These are phyloP conservation scores for Rhinopomastus cyanomelas DNA, from an alignment of 2,113 vertebrate species.

Conservation along the genomic window DNA sequence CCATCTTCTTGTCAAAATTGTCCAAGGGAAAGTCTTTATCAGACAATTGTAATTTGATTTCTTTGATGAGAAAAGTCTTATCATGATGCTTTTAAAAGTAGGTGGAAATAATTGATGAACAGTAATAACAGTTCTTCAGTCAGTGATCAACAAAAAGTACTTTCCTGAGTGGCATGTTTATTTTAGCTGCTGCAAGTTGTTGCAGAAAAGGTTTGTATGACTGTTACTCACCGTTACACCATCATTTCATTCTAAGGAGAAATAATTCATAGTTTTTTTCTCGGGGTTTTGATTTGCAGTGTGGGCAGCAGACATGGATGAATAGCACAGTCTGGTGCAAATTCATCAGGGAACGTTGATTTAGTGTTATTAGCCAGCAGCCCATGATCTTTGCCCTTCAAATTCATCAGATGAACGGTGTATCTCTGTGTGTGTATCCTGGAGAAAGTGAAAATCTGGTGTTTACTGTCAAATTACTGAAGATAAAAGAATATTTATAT, in stretches of 20 bases:
- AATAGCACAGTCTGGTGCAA: neutral
- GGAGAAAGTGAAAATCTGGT: neutral
- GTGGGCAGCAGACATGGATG: neutral
- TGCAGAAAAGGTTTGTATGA: neutral
- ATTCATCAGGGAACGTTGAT: neutral
- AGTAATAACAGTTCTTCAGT: constrained; percentile 49
- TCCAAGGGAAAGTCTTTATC: neutral
- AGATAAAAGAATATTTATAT: neutral
- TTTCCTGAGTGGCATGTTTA: constrained; percentile 41
- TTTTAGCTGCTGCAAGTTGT: constrained; percentile 37
- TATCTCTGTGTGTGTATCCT: neutral
- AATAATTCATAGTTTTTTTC: neutral
- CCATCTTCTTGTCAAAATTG: constrained; percentile 3
- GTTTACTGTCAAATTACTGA: neutral
- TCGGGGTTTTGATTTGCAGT: neutral
- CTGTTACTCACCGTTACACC: neutral
- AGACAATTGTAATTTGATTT: constrained; percentile 24
- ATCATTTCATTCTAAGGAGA: neutral
- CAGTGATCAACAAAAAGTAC: constrained; percentile 34
- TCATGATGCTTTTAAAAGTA: constrained; percentile 22
- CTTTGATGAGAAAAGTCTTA: constrained; percentile 25
- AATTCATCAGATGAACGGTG: neutral
- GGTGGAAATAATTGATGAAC: constrained; percentile 41
- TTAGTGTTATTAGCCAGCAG: neutral
- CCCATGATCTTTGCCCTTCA: neutral